Percentiles rank a stretch among this genome's conserved stretches.
phyloP scores from a whole-genome alignment of 1,140 invertebrate species.

The Micrasema longulum region DNA sequence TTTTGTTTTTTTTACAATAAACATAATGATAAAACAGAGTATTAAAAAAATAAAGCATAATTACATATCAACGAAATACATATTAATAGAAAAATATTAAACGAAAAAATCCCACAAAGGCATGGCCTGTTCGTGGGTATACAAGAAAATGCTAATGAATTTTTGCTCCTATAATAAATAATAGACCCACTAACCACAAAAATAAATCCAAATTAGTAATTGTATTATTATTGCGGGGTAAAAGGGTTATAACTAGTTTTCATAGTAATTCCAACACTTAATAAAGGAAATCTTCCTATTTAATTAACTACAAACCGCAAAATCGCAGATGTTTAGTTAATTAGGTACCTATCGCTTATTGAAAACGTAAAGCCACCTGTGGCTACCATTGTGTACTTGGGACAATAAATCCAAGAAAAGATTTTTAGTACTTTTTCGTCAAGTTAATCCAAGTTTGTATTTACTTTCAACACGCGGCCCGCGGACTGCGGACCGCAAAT shows the following conservation, averaged over 20 bases:
- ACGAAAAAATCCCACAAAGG: too few relatives aligned
- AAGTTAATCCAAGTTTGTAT: background rate
- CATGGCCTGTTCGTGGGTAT: too few relatives aligned
- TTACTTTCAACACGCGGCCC: background rate
- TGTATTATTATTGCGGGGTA: background rate
- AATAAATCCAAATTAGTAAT: background rate
- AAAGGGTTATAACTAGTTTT: constrained; percentile 17
- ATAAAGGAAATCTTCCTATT: background rate
- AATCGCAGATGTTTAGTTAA: constrained; percentile 19
- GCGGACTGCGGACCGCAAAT: too few relatives aligned
- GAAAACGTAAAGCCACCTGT: background rate
- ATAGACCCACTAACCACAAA: background rate
- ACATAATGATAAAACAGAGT: too few relatives aligned
- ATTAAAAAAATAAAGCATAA: too few relatives aligned
- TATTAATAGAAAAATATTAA: too few relatives aligned
- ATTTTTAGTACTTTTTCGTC: background rate
- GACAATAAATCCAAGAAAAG: too few relatives aligned
- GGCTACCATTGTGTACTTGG: too few relatives aligned
- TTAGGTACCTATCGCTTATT: constrained; percentile 24
- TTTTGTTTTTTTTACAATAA: too few relatives aligned
- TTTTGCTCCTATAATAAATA: too few relatives aligned
- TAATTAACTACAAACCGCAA: constrained; percentile 12
- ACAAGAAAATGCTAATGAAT: too few relatives aligned
- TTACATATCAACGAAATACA: too few relatives aligned
- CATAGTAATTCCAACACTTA: background rate